Base-by-base conservation (phyloP, 35 echinoderm and acorn worm species). In the Stichopus chloronotus region DNA sequence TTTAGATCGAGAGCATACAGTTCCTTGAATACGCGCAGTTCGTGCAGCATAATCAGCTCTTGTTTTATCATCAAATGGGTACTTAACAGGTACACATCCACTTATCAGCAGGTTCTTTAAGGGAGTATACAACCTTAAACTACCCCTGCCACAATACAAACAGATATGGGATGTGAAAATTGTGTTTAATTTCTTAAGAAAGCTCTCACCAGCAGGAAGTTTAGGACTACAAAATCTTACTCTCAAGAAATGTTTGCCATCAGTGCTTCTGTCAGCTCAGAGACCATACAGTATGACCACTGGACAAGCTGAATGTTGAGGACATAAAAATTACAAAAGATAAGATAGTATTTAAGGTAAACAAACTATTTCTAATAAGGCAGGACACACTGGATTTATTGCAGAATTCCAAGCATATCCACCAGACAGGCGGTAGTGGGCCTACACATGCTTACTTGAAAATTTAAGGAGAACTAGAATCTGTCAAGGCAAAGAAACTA, bases 21-120 rank as follows among this genome's bases (percentile, higher is more conserved):
- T 61, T 83, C 83, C 43, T 43, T 43, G 30, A 97, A 97, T 65
- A 88, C n/a, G n/a, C n/a, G n/a, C 91, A 25, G 94, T 92, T 82
- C 21, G 87, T 4, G 92, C 91, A 93, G 94, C 94, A 17, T 58
- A 95, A 11, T 91, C 53, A 59, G 56, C n/a, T 59, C 3, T 74
- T 17, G 91, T 79, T 19, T 7, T 23, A 21, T 25, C 57, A 19
- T 43, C 25, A 52, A 57, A 86, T 60, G 61, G 57, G 4, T 63
- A 72, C 5, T n/a, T 12, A 1, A 58, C 56, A 55, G 84, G 53
- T 23, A 25, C 5, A 25, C 92, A 93, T 24, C 92, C 80, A 11
- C 54, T 93, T 13, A 71, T 77, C 8, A 58, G 58, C 7, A 13
- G 84, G 23, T 88, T 88, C 55, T 65, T 87, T 20, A 93, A 78